Evolutionary conservation across 1,140 invertebrate genomes (phyloP).

Genomic region (Trichonephila clavata): DNA sequence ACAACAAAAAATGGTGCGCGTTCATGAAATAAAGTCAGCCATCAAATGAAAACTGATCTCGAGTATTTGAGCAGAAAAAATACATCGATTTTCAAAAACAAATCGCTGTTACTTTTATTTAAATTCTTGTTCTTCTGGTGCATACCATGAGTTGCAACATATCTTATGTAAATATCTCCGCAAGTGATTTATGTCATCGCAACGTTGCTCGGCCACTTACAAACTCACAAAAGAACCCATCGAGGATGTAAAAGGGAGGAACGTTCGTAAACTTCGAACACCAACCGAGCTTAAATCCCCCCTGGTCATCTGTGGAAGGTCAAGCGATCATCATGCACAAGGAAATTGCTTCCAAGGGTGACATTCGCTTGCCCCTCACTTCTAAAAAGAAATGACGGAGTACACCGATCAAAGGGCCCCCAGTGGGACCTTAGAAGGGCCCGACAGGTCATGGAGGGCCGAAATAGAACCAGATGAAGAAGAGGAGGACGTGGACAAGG

Average conservation of each 20-base stretch:
- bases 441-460: conserved; percentile 52
- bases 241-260: neutral
- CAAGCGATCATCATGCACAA: neutral
- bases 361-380: conserved; percentile 58
- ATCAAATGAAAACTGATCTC: neutral
- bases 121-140: neutral
- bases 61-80: neutral
- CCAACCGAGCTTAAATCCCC: conserved; percentile 54
- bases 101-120: neutral
- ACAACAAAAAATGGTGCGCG: neutral
- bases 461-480: conserved; percentile 67
- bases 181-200: neutral
- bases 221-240: neutral
- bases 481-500: conserved; percentile 66
- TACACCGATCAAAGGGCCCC: neutral
- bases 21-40: neutral
- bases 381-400: conserved; percentile 64
- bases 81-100: neutral
- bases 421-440: conserved; percentile 15
- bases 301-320: neutral
- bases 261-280: neutral
- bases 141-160: conserved; percentile 3
- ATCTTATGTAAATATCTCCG: neutral
- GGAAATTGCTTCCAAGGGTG: neutral
- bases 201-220: neutral